Percentiles rank a stretch among this genome's conserved stretches.
Evolutionary conservation across 2,113 vertebrate genomes (phyloP).

Genomic region (Ochotona princeps): DNA sequence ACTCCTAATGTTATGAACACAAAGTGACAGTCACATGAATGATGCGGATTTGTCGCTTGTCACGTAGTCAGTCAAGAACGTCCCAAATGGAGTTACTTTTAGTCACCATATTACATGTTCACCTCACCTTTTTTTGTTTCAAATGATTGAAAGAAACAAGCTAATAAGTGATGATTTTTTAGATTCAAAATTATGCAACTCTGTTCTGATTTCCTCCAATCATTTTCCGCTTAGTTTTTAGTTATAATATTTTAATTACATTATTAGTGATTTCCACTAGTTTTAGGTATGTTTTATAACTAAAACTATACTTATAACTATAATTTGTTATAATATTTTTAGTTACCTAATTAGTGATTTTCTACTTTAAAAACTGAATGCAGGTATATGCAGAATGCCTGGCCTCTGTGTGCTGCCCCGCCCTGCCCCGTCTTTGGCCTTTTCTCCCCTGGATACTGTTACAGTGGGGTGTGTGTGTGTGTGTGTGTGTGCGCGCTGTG

Average conservation of each 20-base stretch:
- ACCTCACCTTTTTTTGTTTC: not conserved
- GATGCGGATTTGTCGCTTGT: not conserved
- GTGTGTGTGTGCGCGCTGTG: too few relatives aligned
- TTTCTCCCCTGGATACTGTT: too few relatives aligned
- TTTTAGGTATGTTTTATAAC: not conserved
- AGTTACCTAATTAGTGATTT: not conserved
- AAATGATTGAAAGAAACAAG: not conserved
- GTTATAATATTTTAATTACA: not conserved
- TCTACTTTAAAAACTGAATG: not conserved
- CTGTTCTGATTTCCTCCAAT: not conserved
- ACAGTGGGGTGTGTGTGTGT: not conserved
- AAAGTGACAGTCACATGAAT: not conserved
- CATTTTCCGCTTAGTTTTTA: not conserved
- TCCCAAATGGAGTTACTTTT: not conserved
- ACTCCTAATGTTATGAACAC: not conserved
- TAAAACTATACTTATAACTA: not conserved
- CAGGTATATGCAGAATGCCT: not conserved
- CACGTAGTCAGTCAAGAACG: not conserved
- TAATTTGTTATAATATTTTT: not conserved
- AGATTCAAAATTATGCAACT: not conserved
- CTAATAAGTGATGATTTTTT: not conserved
- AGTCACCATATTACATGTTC: not conserved
- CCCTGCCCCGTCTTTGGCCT: not conserved
- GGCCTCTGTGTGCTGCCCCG: not conserved
- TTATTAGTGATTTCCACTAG: not conserved